Evolutionary conservation across 2,113 vertebrate species (phyloP).

Genomic region (Odobenus rosmarus): DNA sequence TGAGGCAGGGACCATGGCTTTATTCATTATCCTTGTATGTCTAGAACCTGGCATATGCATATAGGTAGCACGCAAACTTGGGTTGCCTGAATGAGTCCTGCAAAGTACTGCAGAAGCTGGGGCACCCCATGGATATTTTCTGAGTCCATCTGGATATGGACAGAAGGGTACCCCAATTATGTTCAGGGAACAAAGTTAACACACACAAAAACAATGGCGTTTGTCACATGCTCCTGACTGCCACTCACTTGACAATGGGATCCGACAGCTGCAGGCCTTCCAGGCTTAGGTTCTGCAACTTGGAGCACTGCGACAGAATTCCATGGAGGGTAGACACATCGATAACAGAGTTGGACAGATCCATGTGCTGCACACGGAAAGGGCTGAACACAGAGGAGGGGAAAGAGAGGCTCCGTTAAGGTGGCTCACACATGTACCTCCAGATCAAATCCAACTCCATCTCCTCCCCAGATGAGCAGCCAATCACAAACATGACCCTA

Average conservation of each 20-base stretch:
- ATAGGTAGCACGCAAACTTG: background rate
- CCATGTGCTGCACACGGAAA: conserved; percentile 90
- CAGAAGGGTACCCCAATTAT: background rate
- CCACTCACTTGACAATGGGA: conserved; percentile 88
- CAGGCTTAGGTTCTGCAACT: conserved; percentile 91
- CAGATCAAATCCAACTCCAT: background rate
- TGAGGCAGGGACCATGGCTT: background rate
- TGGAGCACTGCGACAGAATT: conserved; percentile 88
- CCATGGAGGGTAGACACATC: conserved; percentile 84
- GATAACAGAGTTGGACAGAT: conserved; percentile 92
- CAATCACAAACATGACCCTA: background rate
- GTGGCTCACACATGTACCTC: background rate
- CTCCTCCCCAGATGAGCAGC: background rate
- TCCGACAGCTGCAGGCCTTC: conserved; percentile 94
- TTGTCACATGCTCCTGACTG: background rate
- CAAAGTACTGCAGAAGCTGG: background rate
- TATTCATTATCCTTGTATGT: background rate
- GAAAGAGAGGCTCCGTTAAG: background rate
- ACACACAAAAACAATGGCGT: background rate
- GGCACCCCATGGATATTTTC: background rate
- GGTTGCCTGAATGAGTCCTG: background rate
- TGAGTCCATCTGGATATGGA: background rate
- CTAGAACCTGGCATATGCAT: background rate
- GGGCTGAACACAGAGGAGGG: conserved; percentile 78
- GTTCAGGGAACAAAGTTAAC: background rate